A percentile compares a stretch with the other conserved stretches of the same genome.
Conservation (phyloP, 2,888 invertebrate genomes). For the Morpho helenor region DNA sequence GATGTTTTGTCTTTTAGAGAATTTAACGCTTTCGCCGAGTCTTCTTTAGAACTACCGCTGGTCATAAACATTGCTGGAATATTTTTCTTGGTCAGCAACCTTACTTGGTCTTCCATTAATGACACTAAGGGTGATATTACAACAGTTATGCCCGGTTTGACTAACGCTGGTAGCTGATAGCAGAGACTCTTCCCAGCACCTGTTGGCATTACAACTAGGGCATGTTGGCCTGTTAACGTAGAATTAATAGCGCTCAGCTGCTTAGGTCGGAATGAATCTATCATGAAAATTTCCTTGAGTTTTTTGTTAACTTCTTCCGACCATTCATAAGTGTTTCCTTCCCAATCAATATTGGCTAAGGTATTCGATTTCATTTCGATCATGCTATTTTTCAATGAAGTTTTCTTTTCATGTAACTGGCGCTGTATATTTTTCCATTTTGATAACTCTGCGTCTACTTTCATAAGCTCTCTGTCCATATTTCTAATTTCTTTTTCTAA, state of each 20-base stretch:
- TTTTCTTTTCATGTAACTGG: conserved; percentile 65
- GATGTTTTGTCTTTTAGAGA: conserved; percentile 81
- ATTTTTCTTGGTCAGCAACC: conserved; percentile 81
- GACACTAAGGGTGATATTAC: conserved; percentile 92
- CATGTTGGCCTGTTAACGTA: conserved; percentile 87
- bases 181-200: conserved; percentile 96
- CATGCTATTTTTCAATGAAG: conserved; percentile 67
- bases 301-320: conserved; percentile 78
- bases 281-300: conserved; percentile 82
- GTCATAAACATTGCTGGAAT: conserved; percentile 85
- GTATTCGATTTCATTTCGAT: conserved; percentile 69
- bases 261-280: conserved; percentile 85
- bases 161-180: conserved; percentile 90
- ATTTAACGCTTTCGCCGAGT: conserved; percentile 74
- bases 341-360: conserved; percentile 72
- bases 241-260: conserved; percentile 93
- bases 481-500: conserved; percentile 54
- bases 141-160: conserved; percentile 84
- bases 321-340: conserved; percentile 84
- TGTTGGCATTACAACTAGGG: conserved; percentile 92
- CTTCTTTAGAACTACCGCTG: conserved; percentile 81
- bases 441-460: conserved; percentile 68
- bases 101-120: conserved; percentile 94
- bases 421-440: conserved; percentile 66
- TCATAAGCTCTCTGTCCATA: conserved; percentile 67